Conservation (phyloP, 2,113 vertebrate species). For the Mungos mungo region DNA sequence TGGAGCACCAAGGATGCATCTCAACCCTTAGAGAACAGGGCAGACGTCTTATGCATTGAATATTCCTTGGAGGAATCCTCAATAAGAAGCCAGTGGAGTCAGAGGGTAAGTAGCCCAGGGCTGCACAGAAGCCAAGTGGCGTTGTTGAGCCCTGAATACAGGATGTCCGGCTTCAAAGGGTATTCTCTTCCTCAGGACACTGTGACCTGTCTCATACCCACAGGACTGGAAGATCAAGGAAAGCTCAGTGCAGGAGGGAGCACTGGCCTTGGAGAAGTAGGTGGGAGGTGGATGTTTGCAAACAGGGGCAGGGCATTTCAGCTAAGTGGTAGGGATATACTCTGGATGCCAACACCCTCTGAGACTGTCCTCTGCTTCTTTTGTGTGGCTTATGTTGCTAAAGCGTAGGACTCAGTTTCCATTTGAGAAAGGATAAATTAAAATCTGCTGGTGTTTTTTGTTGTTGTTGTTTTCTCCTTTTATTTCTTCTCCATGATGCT, state of each 20-base stretch:
- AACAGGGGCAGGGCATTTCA: neutral
- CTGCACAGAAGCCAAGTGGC: neutral
- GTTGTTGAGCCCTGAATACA: neutral
- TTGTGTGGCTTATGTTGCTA: neutral
- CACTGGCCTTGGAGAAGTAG: neutral
- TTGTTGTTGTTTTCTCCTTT: neutral
- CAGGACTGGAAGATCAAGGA: neutral
- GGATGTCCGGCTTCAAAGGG: neutral
- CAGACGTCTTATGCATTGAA: neutral
- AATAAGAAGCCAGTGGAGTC: neutral
- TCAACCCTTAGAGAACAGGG: neutral
- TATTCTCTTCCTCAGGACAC: neutral
- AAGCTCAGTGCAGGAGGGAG: neutral
- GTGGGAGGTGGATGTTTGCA: neutral
- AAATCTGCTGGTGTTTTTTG: neutral
- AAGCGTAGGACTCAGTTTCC: neutral
- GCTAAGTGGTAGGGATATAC: neutral
- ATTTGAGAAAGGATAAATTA: neutral
- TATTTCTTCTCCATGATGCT: neutral
- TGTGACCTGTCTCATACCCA: neutral
- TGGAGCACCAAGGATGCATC: neutral
- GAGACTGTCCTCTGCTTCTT: neutral
- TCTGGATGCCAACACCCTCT: neutral
- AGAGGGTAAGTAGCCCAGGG: no score
- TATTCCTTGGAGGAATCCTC: neutral